Evolutionary conservation across 2,797 vertebrate genomes (phyloP).

Genomic region (Acrocephalus scirpaceus): DNA sequence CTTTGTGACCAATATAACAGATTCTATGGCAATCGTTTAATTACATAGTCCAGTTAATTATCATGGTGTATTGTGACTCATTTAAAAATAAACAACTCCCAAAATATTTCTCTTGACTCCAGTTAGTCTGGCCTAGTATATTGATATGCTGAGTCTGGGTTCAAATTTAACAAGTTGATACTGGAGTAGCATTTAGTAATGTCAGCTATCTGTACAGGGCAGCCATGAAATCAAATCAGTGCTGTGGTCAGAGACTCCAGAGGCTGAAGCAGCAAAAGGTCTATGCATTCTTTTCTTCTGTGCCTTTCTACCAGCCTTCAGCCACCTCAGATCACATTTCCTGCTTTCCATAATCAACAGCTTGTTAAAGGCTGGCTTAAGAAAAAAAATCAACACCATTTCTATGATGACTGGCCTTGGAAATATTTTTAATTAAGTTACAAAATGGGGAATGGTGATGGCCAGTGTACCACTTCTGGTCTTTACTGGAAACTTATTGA

Average conservation of each 20-base stretch:
- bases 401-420: slow-evolving; percentile 8
- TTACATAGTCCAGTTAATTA: slow-evolving; percentile 84
- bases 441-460: background rate
- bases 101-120: slow-evolving; percentile 96
- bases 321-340: slow-evolving; percentile 80
- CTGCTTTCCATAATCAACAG: slow-evolving; percentile 68
- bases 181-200: slow-evolving; percentile 86
- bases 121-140: slow-evolving; percentile 92
- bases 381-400: slow-evolving; percentile 24
- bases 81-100: slow-evolving; percentile 94
- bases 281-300: slow-evolving; percentile 75
- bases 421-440: slow-evolving; percentile 45
- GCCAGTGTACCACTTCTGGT: background rate
- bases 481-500: background rate
- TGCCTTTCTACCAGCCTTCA: slow-evolving; percentile 78
- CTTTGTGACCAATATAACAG: background rate
- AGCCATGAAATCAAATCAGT: slow-evolving; percentile 81
- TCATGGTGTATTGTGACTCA: slow-evolving; percentile 81
- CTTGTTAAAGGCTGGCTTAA: slow-evolving; percentile 72
- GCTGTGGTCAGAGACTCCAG: slow-evolving; percentile 65
- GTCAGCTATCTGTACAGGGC: slow-evolving; percentile 84
- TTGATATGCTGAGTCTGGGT: slow-evolving; percentile 84
- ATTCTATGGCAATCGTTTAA: slow-evolving; percentile 52
- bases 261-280: slow-evolving; percentile 74
- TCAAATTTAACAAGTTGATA: slow-evolving; percentile 96